These are phyloP conservation scores for Junonia oenone DNA, from an alignment of 2,888 invertebrate genomes.

Conservation along the genomic window DNA sequence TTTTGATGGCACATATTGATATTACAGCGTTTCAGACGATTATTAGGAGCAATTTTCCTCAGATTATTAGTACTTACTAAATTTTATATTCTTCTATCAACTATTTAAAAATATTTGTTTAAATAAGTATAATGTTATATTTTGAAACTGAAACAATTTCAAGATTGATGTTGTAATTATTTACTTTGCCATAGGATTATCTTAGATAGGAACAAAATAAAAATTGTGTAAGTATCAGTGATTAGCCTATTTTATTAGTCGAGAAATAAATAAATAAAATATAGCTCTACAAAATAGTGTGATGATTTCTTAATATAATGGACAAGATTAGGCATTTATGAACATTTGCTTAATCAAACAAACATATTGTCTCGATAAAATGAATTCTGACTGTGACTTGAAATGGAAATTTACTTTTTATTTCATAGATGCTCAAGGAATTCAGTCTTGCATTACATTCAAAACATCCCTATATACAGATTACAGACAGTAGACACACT, in stretches of 20 bases:
- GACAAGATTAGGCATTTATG: constrained; percentile 74
- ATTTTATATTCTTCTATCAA: constrained; percentile 3
- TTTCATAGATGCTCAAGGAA: constrained; percentile 44
- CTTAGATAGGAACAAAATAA: constrained; percentile 40
- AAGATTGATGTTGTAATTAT: constrained; percentile 12
- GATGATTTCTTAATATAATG: constrained; percentile 64
- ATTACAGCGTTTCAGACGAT: not conserved
- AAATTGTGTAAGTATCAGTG: constrained; percentile 37
- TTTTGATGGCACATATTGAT: constrained; percentile 33
- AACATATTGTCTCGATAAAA: not conserved
- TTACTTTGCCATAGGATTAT: constrained; percentile 6
- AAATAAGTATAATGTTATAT: constrained; percentile 15
- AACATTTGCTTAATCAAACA: constrained; percentile 38
- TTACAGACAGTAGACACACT: constrained; percentile 48
- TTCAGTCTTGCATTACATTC: constrained; percentile 66
- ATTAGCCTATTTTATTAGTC: constrained; percentile 50
- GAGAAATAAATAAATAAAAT: constrained; percentile 68
- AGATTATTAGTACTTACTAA: not conserved
- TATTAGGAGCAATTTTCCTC: not conserved
- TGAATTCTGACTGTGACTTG: constrained; percentile 13
- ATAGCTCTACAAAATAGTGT: constrained; percentile 62
- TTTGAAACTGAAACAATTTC: constrained; percentile 13
- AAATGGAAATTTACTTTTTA: constrained; percentile 1
- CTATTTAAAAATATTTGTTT: constrained; percentile 10
- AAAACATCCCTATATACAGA: constrained; percentile 60